Evolutionary conservation across 2,797 vertebrate genomes (phyloP).

Genomic region (Cheirogaleus major): DNA sequence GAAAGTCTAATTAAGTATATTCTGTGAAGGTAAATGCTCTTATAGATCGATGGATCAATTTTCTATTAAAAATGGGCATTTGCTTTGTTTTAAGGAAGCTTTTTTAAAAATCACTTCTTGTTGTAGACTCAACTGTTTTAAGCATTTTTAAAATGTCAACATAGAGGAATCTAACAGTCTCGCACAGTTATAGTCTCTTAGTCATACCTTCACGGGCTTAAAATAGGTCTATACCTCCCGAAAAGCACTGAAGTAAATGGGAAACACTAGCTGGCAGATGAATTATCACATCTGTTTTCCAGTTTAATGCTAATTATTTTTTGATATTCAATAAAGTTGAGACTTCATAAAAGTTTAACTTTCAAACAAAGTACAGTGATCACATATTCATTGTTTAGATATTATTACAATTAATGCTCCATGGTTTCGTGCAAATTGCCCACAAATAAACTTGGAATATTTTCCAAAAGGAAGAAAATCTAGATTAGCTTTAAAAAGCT

Average conservation of each 20-base stretch:
- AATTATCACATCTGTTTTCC: background rate
- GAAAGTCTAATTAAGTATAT: background rate
- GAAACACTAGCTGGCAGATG: background rate
- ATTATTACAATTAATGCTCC: background rate
- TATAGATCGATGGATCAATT: background rate
- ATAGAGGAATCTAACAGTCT: background rate
- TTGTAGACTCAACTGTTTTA: background rate
- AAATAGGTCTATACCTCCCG: background rate
- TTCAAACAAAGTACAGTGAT: background rate
- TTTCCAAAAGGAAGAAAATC: background rate
- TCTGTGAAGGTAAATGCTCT: background rate
- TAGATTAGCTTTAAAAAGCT: background rate
- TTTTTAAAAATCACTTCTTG: background rate
- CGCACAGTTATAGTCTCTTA: background rate
- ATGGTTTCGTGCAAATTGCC: background rate
- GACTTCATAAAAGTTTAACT: background rate
- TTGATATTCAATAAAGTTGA: background rate
- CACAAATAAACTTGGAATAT: background rate
- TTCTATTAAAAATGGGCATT: background rate
- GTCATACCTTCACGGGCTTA: background rate
- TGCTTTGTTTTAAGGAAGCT: background rate
- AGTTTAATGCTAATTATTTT: background rate
- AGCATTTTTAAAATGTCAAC: background rate
- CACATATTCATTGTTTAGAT: background rate
- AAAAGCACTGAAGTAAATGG: background rate